Base-by-base conservation (phyloP, 2,113 vertebrate genomes). In the Siniperca knerii region DNA sequence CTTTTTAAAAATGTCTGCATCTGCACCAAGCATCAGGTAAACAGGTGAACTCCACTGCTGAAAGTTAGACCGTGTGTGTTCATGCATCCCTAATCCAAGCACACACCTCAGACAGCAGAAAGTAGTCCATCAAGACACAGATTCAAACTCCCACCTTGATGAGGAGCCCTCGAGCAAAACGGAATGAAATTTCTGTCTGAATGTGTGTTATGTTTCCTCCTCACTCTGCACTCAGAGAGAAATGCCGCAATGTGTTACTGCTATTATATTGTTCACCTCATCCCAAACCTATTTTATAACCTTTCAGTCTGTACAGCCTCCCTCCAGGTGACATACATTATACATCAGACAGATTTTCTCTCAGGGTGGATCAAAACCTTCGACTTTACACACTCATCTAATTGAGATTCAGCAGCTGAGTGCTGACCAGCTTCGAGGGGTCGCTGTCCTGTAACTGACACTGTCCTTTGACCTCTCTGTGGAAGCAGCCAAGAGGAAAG, bases 391-490 rank as follows among this genome's bases (percentile, higher is more conserved):
- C 8, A 5, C 73, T 62, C 12, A 4, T 48, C 2, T 46, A 0
- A 35, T 64, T 35, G 23, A 61, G 4, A 62, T 64, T 75, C 58
- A 75, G 18, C 73, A 5, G 72, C n/a, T 0, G 8, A 75, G n/a
- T 15, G 73, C 40, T 2, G 42, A 75, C 7, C 37, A 13, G 55
- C 72, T 15, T 18, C 57, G 29, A 0, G 57, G 42, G 5, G 60
- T 62, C 25, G 5, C 29, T 0, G 61, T 3, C 50, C 75, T 65
- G 33, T 40, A 40, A 25, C 75, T 1, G 23, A 54, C 5, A 46
- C 33, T 40, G 33, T 5, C 75, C 75, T 67, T 44, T 77, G 62
- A 66, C 75, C 62, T 67, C 75, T 65, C 21, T 25, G 46, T 1
- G 48, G 12, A 64, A 29, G 44, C 60, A 16, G 60, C 60, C 60